Base-by-base conservation (phyloP, 1,140 invertebrate species). In the Hermetia illucens region DNA sequence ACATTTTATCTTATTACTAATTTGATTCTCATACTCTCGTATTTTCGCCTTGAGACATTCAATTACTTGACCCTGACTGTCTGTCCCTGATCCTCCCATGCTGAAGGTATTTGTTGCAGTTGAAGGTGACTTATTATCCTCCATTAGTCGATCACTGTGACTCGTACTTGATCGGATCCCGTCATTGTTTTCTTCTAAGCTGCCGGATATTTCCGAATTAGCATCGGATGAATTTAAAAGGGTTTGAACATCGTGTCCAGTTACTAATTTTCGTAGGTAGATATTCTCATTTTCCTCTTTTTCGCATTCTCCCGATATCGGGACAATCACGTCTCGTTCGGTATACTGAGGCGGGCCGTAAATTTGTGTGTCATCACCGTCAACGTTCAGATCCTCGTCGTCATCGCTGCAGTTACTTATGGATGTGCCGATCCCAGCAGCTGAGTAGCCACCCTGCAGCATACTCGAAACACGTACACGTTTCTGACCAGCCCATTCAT, bases 311-410 rank as follows among this genome's bases (percentile, higher is more conserved):
- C 71, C 69, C 13, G 64, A 58, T 16, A 68, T 58, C 12, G 74
- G 66, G 25, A 68, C 50, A 19, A 75, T 69, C 12, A 87, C 75
- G 63, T 86, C 79, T 1, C 67, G 67, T 43, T 83, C 81, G 17
- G 75, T 77, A 51, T 86, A 92, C 60, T 93, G 89, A 9, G 82
- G 65, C 5, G 80, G 77, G 2, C 88, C 89, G 53, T 83, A 94
- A 21, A 75, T 70, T 20, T 75, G 72, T 0, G 70, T 69, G 37
- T 82, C 79, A 55, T 82, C 79, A 2, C 75, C 79, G 49, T 83
- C 80, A 2, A 82, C 79, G 44, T 82, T 76, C 17, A 91, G 61
- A 48, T 89, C 82, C 21, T 79, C 75, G 42, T 87, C 81, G 37
- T 57, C 58, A 44, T 63, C 55, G 41, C 51, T 65, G 45, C 58